A percentile compares a stretch with the other conserved stretches of the same genome.
These are phyloP conservation scores for Odontomachus brunneus DNA, from an alignment of 1,140 invertebrate species.

Conservation along the genomic window DNA sequence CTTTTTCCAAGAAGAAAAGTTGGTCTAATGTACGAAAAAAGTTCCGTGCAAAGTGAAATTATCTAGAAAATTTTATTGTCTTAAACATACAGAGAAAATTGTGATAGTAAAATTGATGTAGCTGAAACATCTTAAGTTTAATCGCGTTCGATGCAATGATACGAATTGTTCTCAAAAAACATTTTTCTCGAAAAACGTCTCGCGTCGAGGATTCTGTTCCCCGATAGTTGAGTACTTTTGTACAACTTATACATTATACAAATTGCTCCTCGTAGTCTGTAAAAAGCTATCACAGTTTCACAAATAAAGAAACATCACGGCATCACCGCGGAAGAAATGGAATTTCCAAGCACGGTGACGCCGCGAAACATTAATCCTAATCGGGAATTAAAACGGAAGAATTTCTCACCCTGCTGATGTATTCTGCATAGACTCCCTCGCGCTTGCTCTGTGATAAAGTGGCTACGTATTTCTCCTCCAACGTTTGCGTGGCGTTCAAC, in stretches of 20 bases:
- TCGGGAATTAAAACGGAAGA: constrained; percentile 8
- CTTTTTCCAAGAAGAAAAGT: too few species aligned
- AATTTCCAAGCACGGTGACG: neutral
- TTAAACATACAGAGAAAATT: neutral
- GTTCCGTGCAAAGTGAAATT: neutral
- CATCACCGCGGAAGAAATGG: constrained; percentile 16
- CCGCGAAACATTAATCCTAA: constrained; percentile 18
- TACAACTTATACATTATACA: neutral
- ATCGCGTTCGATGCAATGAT: too few species aligned
- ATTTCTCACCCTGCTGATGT: constrained; percentile 83
- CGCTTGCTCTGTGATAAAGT: constrained; percentile 84
- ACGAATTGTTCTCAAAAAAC: neutral
- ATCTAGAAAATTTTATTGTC: constrained; percentile 3
- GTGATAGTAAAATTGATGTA: too few species aligned
- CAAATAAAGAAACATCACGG: neutral
- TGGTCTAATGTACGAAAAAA: too few species aligned
- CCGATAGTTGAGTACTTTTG: constrained; percentile 2
- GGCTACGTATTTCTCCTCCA: constrained; percentile 84
- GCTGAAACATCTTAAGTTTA: too few species aligned
- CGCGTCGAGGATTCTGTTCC: neutral
- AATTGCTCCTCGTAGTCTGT: neutral
- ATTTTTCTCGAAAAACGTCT: neutral
- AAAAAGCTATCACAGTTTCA: neutral
- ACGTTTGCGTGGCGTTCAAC: constrained; percentile 80
- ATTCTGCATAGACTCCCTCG: constrained; percentile 86